Conservation (phyloP, 2,888 invertebrate genomes). For the Tipula helvola region DNA sequence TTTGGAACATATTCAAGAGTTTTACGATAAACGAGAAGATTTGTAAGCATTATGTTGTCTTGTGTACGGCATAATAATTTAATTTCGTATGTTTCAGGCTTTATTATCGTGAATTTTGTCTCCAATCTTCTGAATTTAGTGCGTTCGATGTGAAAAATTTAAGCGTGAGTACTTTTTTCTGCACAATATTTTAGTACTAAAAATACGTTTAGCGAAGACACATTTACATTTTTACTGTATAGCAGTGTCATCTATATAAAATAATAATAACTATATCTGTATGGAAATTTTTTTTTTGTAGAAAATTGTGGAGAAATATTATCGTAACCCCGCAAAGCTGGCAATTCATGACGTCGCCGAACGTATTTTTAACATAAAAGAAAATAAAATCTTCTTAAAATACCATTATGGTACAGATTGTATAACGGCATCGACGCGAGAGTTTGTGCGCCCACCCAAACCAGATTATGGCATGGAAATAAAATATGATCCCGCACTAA, state of each 20-base stretch:
- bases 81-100: constrained; percentile 17
- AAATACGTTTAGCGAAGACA: not conserved
- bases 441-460: constrained; percentile 53
- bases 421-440: constrained; percentile 39
- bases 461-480: constrained; percentile 58
- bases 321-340: constrained; percentile 41
- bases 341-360: constrained; percentile 50
- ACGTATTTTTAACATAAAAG: constrained; percentile 48
- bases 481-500: constrained; percentile 48
- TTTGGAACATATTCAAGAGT: constrained; percentile 40
- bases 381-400: constrained; percentile 36
- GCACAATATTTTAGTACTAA: not conserved
- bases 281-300: constrained; percentile 20
- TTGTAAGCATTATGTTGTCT: constrained; percentile 20
- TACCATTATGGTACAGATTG: constrained; percentile 31
- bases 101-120: constrained; percentile 18
- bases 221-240: not conserved
- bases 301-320: constrained; percentile 50
- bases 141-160: not conserved
- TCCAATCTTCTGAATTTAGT: not conserved
- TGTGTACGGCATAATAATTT: not conserved
- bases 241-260: not conserved
- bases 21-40: constrained; percentile 46
- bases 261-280: not conserved
- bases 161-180: not conserved